Conservation (phyloP, 2,888 invertebrate genomes). For the Fragum sueziense region DNA sequence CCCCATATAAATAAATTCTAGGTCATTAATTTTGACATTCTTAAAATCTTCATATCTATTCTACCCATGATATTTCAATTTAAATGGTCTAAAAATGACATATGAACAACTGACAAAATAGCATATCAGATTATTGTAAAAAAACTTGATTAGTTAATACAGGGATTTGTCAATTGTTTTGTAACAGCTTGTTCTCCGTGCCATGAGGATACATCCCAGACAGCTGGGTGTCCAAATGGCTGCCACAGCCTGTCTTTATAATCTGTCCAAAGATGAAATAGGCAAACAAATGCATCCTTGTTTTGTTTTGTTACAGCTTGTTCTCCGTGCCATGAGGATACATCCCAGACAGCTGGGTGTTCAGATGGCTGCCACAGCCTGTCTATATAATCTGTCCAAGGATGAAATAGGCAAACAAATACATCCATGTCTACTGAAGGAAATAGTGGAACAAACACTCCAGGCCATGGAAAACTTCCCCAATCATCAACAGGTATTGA, state of each 20-base stretch:
- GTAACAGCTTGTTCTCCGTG: slow-evolving; percentile 81
- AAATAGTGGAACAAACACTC: slow-evolving; percentile 87
- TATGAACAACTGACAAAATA: too few relatives aligned
- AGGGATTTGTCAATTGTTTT: too few relatives aligned
- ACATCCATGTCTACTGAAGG: slow-evolving; percentile 86
- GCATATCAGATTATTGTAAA: too few relatives aligned
- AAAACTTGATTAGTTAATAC: too few relatives aligned
- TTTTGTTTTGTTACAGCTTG: slow-evolving; percentile 82
- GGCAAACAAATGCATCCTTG: slow-evolving; percentile 87
- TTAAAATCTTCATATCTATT: too few relatives aligned
- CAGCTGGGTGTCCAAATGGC: slow-evolving; percentile 88
- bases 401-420: slow-evolving; percentile 86
- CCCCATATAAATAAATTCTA: too few relatives aligned
- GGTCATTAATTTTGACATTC: too few relatives aligned
- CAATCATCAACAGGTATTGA: slow-evolving; percentile 86
- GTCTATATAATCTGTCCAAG: slow-evolving; percentile 88
- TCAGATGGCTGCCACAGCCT: slow-evolving; percentile 90
- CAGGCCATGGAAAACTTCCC: slow-evolving; percentile 88
- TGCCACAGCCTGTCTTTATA: slow-evolving; percentile 89
- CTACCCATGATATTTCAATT: too few relatives aligned
- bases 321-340: slow-evolving; percentile 81
- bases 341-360: slow-evolving; percentile 85
- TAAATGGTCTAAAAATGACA: too few relatives aligned
- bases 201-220: slow-evolving; percentile 81
- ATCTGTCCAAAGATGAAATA: slow-evolving; percentile 87